These are phyloP conservation scores for Etheostoma perlongum DNA, from an alignment of 2,797 vertebrate genomes.

Conservation along the genomic window DNA sequence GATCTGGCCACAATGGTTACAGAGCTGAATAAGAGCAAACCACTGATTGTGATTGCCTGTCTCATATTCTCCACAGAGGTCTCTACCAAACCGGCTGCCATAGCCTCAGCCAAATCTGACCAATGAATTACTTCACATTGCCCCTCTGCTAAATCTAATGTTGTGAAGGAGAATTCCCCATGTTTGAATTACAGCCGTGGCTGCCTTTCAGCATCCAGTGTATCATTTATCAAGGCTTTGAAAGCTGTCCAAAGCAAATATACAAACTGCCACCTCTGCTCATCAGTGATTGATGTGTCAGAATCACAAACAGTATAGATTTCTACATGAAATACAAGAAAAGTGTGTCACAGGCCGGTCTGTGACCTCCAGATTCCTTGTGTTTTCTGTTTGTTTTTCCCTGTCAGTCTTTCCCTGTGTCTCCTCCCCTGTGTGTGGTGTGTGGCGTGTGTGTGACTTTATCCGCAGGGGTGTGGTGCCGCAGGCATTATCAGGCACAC, in stretches of 20 bases:
- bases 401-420: too few species aligned
- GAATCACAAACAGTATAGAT: neutral
- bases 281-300: neutral
- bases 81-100: neutral
- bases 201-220: neutral
- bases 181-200: neutral
- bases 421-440: too few species aligned
- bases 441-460: too few species aligned
- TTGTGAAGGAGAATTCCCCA: neutral
- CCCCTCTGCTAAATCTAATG: neutral
- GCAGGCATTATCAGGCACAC: too few species aligned
- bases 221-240: neutral
- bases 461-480: too few species aligned
- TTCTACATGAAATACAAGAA: neutral
- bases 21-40: constrained; percentile 10
- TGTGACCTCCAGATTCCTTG: too few species aligned
- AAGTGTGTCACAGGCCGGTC: neutral
- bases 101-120: constrained; percentile 15
- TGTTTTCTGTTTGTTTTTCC: too few species aligned
- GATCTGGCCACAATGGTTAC: neutral
- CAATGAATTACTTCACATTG: constrained; percentile 2
- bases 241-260: constrained; percentile 6
- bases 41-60: constrained; percentile 10
- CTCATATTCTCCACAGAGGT: constrained; percentile 1
- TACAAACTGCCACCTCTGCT: neutral